Evolutionary conservation across 1,140 invertebrate species (phyloP).

Genomic region (Pemphigus obesinymphae): DNA sequence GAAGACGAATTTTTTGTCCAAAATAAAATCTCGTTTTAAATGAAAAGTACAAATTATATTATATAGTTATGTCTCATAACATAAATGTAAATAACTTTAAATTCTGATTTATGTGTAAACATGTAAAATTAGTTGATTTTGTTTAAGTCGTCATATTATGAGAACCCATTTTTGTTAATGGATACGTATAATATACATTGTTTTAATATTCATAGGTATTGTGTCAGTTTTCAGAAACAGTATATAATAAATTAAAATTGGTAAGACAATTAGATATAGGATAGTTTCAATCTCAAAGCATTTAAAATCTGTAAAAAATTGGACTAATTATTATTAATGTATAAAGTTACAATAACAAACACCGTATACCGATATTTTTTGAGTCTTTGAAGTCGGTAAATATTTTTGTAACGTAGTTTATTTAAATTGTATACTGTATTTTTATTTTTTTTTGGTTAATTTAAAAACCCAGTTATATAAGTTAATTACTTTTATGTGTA

Average conservation of each 20-base stretch:
- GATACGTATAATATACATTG: too few species aligned
- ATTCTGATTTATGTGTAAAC: too few species aligned
- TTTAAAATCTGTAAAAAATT: too few species aligned
- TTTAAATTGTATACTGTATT: neutral
- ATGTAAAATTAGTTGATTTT: too few species aligned
- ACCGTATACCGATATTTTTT: too few species aligned
- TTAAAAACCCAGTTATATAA: neutral
- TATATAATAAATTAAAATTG: neutral
- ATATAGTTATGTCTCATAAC: too few species aligned
- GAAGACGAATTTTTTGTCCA: too few species aligned
- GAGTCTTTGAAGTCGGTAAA: neutral
- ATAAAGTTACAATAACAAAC: neutral
- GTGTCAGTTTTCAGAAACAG: neutral
- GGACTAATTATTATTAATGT: neutral
- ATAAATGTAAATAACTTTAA: too few species aligned
- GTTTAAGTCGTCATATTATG: too few species aligned
- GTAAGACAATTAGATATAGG: neutral
- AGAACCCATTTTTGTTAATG: too few species aligned
- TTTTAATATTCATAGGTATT: neutral
- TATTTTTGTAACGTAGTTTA: neutral
- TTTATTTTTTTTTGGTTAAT: slow-evolving; percentile 11
- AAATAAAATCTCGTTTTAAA: too few species aligned
- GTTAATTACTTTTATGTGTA: slow-evolving; percentile 13
- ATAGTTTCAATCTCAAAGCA: neutral
- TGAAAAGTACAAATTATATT: too few species aligned